Percentiles rank a stretch among this genome's conserved stretches.
Evolutionary conservation across 1,140 invertebrate species (phyloP).

Genomic region (Scaptodrosophila lebanonensis): DNA sequence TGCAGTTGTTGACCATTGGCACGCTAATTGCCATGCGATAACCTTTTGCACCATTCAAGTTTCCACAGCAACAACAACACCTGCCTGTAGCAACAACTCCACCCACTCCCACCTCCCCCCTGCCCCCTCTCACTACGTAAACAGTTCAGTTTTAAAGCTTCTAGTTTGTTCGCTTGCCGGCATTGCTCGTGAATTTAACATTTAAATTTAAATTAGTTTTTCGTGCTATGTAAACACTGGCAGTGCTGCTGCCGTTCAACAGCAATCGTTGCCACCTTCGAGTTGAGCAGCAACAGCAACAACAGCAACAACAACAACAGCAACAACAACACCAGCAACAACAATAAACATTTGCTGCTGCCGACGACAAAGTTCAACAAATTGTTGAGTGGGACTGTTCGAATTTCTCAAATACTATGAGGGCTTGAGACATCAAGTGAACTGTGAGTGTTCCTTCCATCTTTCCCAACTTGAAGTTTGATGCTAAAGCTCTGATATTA

Average conservation of each 20-base stretch:
- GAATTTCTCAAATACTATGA: conserved; percentile 35
- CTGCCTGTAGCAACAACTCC: conserved; percentile 5
- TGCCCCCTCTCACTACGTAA: background rate
- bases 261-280: conserved; percentile 9
- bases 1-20: conserved; percentile 21
- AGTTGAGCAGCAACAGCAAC: conserved; percentile 7
- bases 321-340: conserved; percentile 8
- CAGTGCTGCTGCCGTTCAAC: conserved; percentile 28
- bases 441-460: no score
- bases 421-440: no score
- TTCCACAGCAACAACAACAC: conserved; percentile 26
- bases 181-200: conserved; percentile 39
- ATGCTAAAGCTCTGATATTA: no score
- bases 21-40: conserved; percentile 41
- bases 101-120: conserved; percentile 3
- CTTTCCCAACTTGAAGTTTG: no score
- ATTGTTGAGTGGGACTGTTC: no score
- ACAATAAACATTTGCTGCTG: background rate
- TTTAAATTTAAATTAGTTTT: conserved; percentile 56
- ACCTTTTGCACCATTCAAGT: conserved; percentile 31
- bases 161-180: conserved; percentile 30
- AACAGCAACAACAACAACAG: background rate
- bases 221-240: conserved; percentile 33
- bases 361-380: no score
- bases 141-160: conserved; percentile 1